A percentile compares a stretch with the other conserved stretches of the same genome.
phyloP scores from a whole-genome alignment of 2,113 vertebrate species.

The Argyrosomus japonicus region DNA sequence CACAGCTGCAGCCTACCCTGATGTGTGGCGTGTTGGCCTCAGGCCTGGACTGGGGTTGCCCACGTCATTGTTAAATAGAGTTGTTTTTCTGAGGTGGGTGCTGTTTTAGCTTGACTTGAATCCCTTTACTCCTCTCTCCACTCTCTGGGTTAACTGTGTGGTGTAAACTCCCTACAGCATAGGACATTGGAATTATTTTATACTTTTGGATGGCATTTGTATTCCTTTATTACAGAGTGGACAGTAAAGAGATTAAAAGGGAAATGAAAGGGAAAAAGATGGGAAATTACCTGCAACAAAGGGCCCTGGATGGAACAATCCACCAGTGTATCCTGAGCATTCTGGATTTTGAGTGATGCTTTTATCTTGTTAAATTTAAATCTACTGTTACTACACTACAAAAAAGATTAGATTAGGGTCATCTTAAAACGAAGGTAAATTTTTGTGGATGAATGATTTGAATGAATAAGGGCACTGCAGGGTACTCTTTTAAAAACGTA shows the following conservation, averaged over 20 bases:
- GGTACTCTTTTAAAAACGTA: neutral
- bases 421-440: conserved; percentile 1
- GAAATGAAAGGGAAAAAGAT: neutral
- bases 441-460: conserved; percentile 2
- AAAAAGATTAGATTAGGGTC: neutral
- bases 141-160: neutral
- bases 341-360: neutral
- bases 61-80: neutral
- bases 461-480: neutral
- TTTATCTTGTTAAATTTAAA: neutral
- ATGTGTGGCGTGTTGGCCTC: neutral
- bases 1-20: neutral
- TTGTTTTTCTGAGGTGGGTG: neutral
- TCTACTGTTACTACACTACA: neutral
- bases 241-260: no score
- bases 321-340: neutral
- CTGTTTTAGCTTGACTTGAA: neutral
- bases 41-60: neutral
- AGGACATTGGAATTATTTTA: neutral
- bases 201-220: neutral
- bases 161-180: neutral
- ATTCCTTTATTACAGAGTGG: neutral
- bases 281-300: neutral
- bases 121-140: neutral
- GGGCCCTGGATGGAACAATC: no score